Conservation (phyloP, 2,888 invertebrate species). For the Eutolmus rufibarbis region DNA sequence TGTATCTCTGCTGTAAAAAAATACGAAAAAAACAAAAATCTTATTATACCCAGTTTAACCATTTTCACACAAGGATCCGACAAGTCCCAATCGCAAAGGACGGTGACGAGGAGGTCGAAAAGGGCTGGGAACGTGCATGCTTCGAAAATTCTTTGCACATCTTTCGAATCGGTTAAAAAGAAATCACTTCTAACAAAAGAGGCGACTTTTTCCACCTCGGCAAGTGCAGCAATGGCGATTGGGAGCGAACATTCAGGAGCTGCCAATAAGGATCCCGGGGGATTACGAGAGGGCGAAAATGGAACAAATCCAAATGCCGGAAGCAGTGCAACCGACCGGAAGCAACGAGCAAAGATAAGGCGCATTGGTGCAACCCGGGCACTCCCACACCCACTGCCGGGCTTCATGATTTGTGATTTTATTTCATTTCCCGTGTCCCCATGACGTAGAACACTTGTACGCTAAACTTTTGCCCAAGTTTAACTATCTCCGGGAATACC, state of each 20-base stretch:
- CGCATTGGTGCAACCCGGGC: not conserved
- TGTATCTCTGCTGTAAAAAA: not conserved
- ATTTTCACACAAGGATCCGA: not conserved
- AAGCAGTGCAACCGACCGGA: not conserved
- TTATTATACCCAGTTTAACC: not conserved
- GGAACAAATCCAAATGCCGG: not conserved
- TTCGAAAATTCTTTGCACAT: not conserved
- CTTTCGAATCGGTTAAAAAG: not conserved
- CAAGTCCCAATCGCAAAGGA: not conserved
- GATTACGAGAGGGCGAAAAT: not conserved
- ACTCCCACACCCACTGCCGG: not conserved
- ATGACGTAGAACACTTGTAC: not conserved
- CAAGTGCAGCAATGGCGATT: not conserved
- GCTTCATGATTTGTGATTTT: not conserved
- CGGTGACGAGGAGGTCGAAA: not conserved
- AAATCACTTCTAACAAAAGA: not conserved
- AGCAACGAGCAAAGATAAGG: slow-evolving; percentile 1
- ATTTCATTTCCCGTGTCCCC: not conserved
- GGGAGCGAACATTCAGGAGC: not conserved
- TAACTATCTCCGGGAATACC: not conserved
- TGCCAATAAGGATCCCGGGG: not conserved
- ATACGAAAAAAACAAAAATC: not conserved
- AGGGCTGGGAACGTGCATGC: not conserved
- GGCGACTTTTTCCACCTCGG: not conserved
- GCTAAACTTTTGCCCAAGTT: not conserved